These are phyloP conservation scores for Ochotona curzoniae DNA, from an alignment of 2,113 vertebrate genomes.

Conservation along the genomic window DNA sequence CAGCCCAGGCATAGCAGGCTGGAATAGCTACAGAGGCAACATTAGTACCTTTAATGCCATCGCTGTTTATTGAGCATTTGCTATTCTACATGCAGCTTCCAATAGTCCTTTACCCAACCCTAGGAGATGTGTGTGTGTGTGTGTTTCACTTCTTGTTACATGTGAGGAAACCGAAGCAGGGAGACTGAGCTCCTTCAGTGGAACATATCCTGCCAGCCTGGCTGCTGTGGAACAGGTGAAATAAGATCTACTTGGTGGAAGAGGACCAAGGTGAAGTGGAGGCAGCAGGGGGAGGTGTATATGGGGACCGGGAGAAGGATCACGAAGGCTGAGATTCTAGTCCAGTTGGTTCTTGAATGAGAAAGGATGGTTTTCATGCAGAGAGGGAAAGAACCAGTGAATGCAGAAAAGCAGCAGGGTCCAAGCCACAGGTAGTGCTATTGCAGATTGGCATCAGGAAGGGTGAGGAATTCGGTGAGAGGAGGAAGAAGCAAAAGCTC, in stretches of 20 bases:
- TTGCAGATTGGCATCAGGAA: no score
- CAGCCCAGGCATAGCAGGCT: background rate
- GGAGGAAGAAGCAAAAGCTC: background rate
- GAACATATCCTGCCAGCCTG: background rate
- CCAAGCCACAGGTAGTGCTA: no score
- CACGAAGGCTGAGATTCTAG: background rate
- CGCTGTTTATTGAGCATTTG: background rate
- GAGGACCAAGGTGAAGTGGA: background rate
- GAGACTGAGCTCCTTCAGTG: background rate
- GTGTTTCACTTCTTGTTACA: background rate
- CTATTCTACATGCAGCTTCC: background rate
- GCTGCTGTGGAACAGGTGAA: background rate
- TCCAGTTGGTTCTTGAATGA: background rate
- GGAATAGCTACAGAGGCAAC: background rate
- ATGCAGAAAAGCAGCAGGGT: background rate
- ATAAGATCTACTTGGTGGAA: background rate
- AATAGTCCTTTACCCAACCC: background rate
- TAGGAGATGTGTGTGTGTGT: background rate
- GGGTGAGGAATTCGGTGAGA: background rate
- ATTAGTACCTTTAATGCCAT: background rate
- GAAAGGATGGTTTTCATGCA: background rate
- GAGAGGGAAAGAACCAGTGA: background rate
- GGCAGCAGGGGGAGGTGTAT: accelerated
- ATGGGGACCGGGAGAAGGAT: background rate
- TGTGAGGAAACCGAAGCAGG: background rate